phyloP scores from a whole-genome alignment of 1,140 invertebrate genomes.

The Rhagoletis zephyria region DNA sequence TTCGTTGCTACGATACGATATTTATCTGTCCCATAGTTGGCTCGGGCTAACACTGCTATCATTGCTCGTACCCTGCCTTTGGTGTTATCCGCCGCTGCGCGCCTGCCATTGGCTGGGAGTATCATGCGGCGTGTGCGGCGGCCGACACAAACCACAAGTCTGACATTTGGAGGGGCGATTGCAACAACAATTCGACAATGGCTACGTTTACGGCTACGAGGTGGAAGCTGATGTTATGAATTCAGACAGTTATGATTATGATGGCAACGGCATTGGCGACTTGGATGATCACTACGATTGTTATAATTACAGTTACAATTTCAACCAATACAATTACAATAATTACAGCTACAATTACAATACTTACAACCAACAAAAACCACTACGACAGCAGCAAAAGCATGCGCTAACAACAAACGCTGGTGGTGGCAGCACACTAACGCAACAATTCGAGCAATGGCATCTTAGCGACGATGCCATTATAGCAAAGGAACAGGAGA shows the following conservation, averaged over 20 bases:
- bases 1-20: background rate
- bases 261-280: conserved; percentile 24
- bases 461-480: conserved; percentile 17
- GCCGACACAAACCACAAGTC: conserved; percentile 81
- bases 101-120: conserved; percentile 88
- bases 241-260: conserved; percentile 35
- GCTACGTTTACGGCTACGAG: conserved; percentile 36
- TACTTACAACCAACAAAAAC: conserved; percentile 54
- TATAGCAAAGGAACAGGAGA: conserved; percentile 29
- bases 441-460: conserved; percentile 36
- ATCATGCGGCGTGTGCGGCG: conserved; percentile 86
- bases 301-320: conserved; percentile 53
- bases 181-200: conserved; percentile 66
- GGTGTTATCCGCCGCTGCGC: conserved; percentile 90
- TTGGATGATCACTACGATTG: conserved; percentile 23
- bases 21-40: conserved; percentile 77
- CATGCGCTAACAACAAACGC: background rate
- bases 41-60: conserved; percentile 88
- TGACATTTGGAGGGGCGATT: conserved; percentile 73
- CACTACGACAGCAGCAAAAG: conserved; percentile 11
- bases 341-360: conserved; percentile 55
- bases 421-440: background rate
- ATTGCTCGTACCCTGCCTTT: conserved; percentile 91
- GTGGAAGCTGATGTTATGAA: conserved; percentile 16
- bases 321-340: conserved; percentile 26